Evolutionary conservation across 2,113 vertebrate genomes (phyloP), one percentile per base, ranked within the genome.

Genomic region (cattle (Bos taurus)): DNA sequence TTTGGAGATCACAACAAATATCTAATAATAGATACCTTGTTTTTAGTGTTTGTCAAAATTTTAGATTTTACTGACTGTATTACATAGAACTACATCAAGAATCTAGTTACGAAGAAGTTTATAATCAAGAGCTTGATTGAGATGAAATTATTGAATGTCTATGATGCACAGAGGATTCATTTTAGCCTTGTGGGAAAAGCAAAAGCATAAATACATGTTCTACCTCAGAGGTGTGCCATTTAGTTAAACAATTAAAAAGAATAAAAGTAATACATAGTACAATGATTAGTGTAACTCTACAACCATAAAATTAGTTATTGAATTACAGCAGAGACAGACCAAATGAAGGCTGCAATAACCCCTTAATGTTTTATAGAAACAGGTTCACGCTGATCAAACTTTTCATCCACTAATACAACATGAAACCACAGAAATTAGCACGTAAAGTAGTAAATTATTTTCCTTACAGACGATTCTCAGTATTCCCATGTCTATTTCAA

Each of bases 271-370:
- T 14, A 85, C 9, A 9, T 30, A 28, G 91, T 57, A 71, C 11
- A 82, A 88, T 82, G 48, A 80, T 57, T 83, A 80, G 36, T 88
- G 6, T 64, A 91, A 77, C 28, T 86, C 33, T 26, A 78, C 5
- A 93, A 85, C 25, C 90, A 77, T 88, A 91, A 97, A 77, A 91
- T 81, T 36, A 82, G 16, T 43, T 95, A 71, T 56, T 89, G 64
- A 93, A 67, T 91, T 78, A 93, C 1, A 86, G 10, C 11, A 77
- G 16, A 87, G 12, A 95, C 52, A 62, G 5, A 71, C 64, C 60
- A 87, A 87, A 16, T 82, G 26, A 59, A 52, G 50, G 25, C 43
- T 86, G 3, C 36, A 85, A 56, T 48, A 57, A 93, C 82, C 50
- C 54, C 33, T 87, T 43, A 59, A 87, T 19, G 6, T 74, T 91